Evolutionary conservation across 2,888 invertebrate species (phyloP), one percentile per base, ranked within the genome.

Genomic region (Eristalis intricaria): DNA sequence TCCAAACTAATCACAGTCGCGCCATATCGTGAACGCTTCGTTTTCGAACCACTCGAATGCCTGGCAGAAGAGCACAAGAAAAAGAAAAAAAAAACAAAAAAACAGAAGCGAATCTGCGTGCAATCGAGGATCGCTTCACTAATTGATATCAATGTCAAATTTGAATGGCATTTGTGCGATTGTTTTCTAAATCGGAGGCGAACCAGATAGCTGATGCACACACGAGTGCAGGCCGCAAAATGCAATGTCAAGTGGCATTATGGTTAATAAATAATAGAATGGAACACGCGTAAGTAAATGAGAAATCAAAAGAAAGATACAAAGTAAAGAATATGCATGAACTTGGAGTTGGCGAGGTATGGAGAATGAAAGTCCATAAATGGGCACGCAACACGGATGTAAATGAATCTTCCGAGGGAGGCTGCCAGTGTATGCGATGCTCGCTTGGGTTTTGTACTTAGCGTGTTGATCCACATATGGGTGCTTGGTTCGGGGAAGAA

Each of bases 131-230:
- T 68, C 61, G 56, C 68, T 74, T 80, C 68, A 66, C 66, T 74
- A 80, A 80, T 74, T 80, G 80, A 74, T 74, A 80, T 80, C 80
- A 80, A 80, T 80, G 74, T 80, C 80, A 80, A 68, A 80, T 74
- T 74, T 73, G 74, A 80, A 80, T 80, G 68, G 74, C 80, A 63
- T 80, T 80, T 63, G 40, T 66, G 66, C 80, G 73, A 80, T 74
- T 80, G 80, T 80, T 79, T 79, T 79, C 63, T 38, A 71, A 65
- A 77, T 77, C 66, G 35, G 43, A 61, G 78, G 60, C 26, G 64
- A 29, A 23, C 19, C 64, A 50, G 56, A 58, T 68, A 69, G n/a
- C 8, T 7, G 1, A 1, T 8, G 50, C 50, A 19, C 43, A 7
- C 15, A 15, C 15, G 43, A n/a, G n/a, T n/a, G 43, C 43, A 50